Evolutionary conservation across 1,140 invertebrate genomes (phyloP).

Genomic region (Limonius californicus): DNA sequence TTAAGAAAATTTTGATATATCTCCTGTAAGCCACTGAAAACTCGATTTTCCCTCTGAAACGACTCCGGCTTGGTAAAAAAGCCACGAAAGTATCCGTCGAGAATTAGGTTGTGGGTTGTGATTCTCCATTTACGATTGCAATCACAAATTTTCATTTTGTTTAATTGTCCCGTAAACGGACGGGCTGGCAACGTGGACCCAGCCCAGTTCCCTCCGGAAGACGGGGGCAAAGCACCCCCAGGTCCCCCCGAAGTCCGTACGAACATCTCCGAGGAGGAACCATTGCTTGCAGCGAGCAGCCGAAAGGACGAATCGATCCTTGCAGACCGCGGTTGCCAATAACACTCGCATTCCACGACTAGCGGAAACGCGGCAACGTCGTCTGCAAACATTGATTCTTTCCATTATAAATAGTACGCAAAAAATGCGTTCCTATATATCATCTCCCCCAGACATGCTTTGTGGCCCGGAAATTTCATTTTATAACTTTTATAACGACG

Average conservation of each 20-base stretch:
- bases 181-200: conserved; percentile 10
- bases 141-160: conserved; percentile 13
- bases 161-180: conserved; percentile 12
- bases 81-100: background rate
- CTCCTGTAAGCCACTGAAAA: no score
- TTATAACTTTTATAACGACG: conserved; percentile 46
- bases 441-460: conserved; percentile 44
- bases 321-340: conserved; percentile 16
- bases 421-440: conserved; percentile 47
- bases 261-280: conserved; percentile 34
- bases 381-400: conserved; percentile 45
- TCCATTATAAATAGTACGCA: conserved; percentile 47
- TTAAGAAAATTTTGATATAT: no score
- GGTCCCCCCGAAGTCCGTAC: conserved; percentile 28
- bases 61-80: no score
- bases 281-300: conserved; percentile 30
- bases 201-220: conserved; percentile 13
- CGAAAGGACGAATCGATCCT: conserved; percentile 26
- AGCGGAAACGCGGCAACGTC: conserved; percentile 32
- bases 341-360: conserved; percentile 23
- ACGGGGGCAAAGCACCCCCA: conserved; percentile 13
- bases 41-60: background rate
- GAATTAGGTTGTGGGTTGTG: background rate
- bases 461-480: conserved; percentile 48
- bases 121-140: conserved; percentile 5